Evolutionary conservation across 2,888 invertebrate genomes (phyloP), one percentile per base, ranked within the genome.

Genomic region (Drosophila stalkeri): DNA sequence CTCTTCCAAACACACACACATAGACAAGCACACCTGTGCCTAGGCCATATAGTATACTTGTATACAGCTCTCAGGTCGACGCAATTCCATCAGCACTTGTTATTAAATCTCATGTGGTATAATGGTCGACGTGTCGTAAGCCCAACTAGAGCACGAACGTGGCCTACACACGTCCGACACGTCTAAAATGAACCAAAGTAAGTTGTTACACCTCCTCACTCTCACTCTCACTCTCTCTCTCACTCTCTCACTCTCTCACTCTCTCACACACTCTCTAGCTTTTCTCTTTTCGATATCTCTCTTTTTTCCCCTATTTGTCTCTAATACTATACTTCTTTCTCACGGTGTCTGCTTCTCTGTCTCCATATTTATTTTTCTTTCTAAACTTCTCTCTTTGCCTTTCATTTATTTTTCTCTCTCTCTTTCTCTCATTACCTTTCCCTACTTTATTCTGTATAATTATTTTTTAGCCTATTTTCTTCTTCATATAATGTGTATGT

Each of bases 41-140:
- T 39, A 12, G 18, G 16, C 37, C 23, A 8, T 35, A 16, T 44
- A 35, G 11, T 3, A 44, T 14, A 43, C 16, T 20, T 12, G 31
- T 20, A 33, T 23, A 54, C 49, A 49, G 61, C 64, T 73, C 66
- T 62, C 67, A 70, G 85, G 82, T 65, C 70, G 63, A 49, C 47
- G 65, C 82, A 85, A 85, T 85, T 85, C 82, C 82, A 85, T 85
- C 75, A 79, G 80, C 81, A 75, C 86, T 80, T 71, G 83, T 71
- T 85, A 80, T 59, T 67, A 69, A 75, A 68, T 75, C 83, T 86
- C 81, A 69, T 76, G 82, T 72, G 86, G 86, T 69, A 81, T 81
- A 67, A 73, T 59, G 57, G 61, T 14, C 33, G 56, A 49, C 56
- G 64, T 46, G 59, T 46, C 59, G 57, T 46, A 46, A 12, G 44